phyloP scores from a whole-genome alignment of 2,888 invertebrate genomes.

The Cephus spinipes region DNA sequence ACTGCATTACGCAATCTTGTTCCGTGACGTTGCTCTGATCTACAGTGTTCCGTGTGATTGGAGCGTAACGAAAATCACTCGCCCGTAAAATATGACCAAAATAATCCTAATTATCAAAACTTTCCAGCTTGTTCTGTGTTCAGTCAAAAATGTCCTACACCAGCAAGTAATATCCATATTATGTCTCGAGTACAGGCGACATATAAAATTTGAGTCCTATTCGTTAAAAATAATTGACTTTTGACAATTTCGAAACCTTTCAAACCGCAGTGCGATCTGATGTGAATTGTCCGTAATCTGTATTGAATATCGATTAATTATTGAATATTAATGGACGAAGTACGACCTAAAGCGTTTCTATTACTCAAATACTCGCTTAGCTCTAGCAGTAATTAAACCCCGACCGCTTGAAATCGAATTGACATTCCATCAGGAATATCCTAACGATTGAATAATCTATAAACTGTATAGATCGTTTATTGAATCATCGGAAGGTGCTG shows the following conservation, averaged over 20 bases:
- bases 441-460: neutral
- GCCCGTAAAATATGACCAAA: constrained; percentile 51
- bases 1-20: constrained; percentile 35
- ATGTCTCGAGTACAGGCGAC: neutral
- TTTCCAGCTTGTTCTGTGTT: neutral
- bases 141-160: neutral
- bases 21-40: constrained; percentile 27
- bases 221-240: neutral
- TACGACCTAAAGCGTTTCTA: neutral
- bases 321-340: neutral
- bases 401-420: neutral
- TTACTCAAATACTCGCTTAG: neutral
- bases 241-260: neutral
- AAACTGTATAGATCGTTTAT: neutral
- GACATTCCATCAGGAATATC: neutral
- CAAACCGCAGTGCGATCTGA: neutral
- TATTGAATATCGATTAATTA: neutral
- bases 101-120: constrained; percentile 58
- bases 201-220: neutral
- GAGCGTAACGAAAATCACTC: constrained; percentile 41
- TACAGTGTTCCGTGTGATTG: constrained; percentile 29
- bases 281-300: neutral
- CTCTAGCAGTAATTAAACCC: neutral
- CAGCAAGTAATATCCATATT: neutral
- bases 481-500: neutral